Conservation (phyloP, 2,888 invertebrate species). For the Heliothis peltigera region DNA sequence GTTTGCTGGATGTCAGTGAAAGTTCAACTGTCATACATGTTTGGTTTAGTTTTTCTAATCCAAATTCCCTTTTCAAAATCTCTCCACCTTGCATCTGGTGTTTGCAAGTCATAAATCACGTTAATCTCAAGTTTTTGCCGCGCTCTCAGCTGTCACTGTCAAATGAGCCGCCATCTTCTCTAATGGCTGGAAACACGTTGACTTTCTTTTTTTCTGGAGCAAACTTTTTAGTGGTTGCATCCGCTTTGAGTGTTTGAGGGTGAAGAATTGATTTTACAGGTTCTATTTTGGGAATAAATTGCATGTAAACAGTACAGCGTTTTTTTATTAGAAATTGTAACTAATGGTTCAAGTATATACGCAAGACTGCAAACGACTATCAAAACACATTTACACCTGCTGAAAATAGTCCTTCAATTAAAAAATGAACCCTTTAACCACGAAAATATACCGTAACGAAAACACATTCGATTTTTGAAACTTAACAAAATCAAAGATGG, state of each 20-base stretch:
- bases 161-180: conserved; percentile 58
- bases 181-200: conserved; percentile 46
- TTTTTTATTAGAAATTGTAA: conserved; percentile 3
- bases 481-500: conserved; percentile 53
- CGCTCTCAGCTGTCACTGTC: conserved; percentile 60
- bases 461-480: conserved; percentile 26
- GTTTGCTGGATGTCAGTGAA: too few species aligned
- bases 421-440: neutral
- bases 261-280: conserved; percentile 11
- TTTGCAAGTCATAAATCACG: conserved; percentile 53
- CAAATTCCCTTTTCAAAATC: conserved; percentile 8
- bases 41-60: neutral
- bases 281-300: conserved; percentile 6
- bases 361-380: too few species aligned
- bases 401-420: neutral
- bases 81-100: conserved; percentile 24
- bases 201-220: conserved; percentile 23
- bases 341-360: conserved; percentile 8
- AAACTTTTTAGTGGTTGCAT: conserved; percentile 30
- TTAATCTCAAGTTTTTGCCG: conserved; percentile 53
- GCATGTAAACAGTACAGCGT: neutral
- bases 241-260: conserved; percentile 32
- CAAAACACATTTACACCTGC: too few species aligned
- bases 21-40: neutral
- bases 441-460: conserved; percentile 37